Evolutionary conservation across 1,140 invertebrate species (phyloP).

Genomic region (Globodera rostochiensis): DNA sequence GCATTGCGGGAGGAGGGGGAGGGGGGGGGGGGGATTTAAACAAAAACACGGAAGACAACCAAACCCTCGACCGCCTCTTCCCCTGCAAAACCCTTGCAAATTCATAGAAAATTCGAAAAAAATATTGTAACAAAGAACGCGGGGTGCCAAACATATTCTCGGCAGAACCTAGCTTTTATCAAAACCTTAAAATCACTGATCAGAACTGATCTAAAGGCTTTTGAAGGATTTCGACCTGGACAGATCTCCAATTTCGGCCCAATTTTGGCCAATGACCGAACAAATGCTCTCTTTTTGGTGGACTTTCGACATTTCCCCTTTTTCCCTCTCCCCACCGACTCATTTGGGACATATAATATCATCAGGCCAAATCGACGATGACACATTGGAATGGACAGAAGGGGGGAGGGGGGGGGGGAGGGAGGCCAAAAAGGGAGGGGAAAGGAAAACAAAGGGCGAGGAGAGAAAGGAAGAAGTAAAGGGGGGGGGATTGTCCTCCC

Average conservation of each 20-base stretch:
- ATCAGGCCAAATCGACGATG: background rate
- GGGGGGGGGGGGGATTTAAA: background rate
- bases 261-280: background rate
- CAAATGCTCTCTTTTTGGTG: background rate
- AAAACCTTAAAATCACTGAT: too few species aligned
- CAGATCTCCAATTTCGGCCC: too few species aligned
- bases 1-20: background rate
- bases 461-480: background rate
- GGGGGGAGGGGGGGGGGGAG: too few species aligned
- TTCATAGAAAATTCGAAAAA: too few species aligned
- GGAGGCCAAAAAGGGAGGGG: background rate
- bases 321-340: background rate
- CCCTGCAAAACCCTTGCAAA: background rate
- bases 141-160: too few species aligned
- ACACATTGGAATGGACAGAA: background rate
- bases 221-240: too few species aligned
- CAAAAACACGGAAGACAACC: background rate
- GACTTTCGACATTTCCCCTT: background rate
- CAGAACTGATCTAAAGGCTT: too few species aligned
- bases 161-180: too few species aligned
- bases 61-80: background rate
- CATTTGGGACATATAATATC: background rate
- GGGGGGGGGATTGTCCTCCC: background rate
- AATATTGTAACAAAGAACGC: too few species aligned
- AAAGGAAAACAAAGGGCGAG: background rate